Percentiles rank a stretch among this genome's conserved stretches.
phyloP scores from a whole-genome alignment of 53 echinoderm and acorn worm species.

The Crossaster papposus region DNA sequence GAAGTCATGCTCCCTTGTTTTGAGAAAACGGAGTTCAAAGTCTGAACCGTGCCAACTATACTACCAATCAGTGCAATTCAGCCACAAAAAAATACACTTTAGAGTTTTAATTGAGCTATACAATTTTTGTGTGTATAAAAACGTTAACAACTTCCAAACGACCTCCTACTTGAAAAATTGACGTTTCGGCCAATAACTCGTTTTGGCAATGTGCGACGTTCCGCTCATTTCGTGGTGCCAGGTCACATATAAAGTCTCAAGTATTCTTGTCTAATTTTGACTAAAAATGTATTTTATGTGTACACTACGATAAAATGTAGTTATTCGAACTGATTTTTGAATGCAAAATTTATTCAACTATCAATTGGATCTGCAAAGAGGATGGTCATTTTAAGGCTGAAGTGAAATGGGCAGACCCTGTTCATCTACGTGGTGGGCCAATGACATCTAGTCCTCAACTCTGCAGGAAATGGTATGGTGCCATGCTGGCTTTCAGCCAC shows the following conservation, averaged over 20 bases:
- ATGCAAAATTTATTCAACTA: background rate
- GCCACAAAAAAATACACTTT: too few relatives aligned
- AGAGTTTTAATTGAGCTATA: too few relatives aligned
- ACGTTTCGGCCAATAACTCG: too few relatives aligned
- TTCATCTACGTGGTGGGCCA: background rate
- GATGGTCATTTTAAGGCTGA: constrained; percentile 10
- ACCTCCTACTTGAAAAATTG: background rate
- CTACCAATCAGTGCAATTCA: too few relatives aligned
- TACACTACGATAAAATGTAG: background rate
- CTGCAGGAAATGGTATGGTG: constrained; percentile 5
- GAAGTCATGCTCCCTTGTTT: too few relatives aligned
- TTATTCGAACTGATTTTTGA: background rate
- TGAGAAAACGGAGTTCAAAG: too few relatives aligned
- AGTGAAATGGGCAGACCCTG: background rate
- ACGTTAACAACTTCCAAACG: too few relatives aligned
- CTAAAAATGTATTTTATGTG: background rate
- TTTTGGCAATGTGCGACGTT: too few relatives aligned
- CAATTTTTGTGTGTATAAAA: too few relatives aligned
- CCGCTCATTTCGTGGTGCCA: too few relatives aligned
- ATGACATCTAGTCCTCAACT: background rate
- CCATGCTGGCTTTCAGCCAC: constrained; percentile 1
- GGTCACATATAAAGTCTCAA: too few relatives aligned
- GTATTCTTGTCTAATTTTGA: background rate
- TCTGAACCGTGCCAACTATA: too few relatives aligned
- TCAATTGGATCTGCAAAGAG: background rate